Evolutionary conservation across 35 echinoderm and acorn worm genomes (phyloP).

Genomic region (Lytechinus variegatus): DNA sequence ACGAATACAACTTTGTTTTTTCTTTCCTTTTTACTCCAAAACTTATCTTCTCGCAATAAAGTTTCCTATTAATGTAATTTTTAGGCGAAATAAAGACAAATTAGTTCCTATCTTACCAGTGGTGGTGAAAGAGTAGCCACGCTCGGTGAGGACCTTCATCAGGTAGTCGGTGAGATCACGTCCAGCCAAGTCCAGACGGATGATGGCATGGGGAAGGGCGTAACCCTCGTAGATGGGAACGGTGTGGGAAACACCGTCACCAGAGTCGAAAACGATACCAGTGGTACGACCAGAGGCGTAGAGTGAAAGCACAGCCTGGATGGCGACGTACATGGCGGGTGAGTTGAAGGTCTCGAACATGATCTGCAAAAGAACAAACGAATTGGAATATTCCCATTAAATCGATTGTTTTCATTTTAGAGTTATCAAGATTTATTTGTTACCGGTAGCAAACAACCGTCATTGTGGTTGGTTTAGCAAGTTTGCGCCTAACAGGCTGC

Average conservation of each 20-base stretch:
- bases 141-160: constrained; percentile 93
- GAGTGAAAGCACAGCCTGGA: constrained; percentile 85
- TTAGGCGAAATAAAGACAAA: too few relatives aligned
- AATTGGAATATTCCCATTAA: too few relatives aligned
- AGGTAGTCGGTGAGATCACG: constrained; percentile 96
- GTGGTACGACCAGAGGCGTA: constrained; percentile 91
- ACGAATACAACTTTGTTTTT: too few relatives aligned
- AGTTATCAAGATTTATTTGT: too few relatives aligned
- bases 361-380: constrained; percentile 38
- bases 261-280: constrained; percentile 88
- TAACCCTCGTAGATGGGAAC: constrained; percentile 97
- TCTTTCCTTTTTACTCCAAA: too few relatives aligned
- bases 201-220: constrained; percentile 86
- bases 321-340: constrained; percentile 86
- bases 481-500: too few relatives aligned
- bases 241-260: constrained; percentile 91
- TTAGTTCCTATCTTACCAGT: constrained; percentile 53
- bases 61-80: too few relatives aligned
- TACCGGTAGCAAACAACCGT: too few relatives aligned
- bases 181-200: constrained; percentile 86
- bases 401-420: too few relatives aligned
- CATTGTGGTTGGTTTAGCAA: too few relatives aligned
- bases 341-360: constrained; percentile 96
- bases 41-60: too few relatives aligned
- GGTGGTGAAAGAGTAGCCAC: constrained; percentile 92